Percentiles rank a stretch among this genome's conserved stretches.
Conservation (phyloP, 1,140 invertebrate species). For the Cyphomyrmex costatus region DNA sequence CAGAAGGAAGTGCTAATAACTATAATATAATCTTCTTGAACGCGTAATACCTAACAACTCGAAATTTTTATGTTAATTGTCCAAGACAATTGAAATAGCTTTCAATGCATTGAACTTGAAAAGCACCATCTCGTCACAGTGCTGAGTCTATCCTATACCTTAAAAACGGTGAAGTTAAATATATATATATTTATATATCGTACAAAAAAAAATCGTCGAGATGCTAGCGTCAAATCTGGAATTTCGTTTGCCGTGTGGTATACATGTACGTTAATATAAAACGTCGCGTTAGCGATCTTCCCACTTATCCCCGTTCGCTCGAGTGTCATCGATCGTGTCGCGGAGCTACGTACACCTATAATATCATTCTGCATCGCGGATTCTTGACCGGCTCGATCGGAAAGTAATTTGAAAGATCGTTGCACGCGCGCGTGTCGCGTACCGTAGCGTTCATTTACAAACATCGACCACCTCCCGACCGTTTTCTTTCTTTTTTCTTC, state of each 20-base stretch:
- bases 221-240: slow-evolving; percentile 24
- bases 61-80: slow-evolving; percentile 58
- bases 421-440: slow-evolving; percentile 11
- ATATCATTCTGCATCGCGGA: slow-evolving; percentile 57
- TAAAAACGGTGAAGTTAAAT: not conserved
- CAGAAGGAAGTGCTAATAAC: slow-evolving; percentile 65
- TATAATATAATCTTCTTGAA: slow-evolving; percentile 63
- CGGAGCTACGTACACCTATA: slow-evolving; percentile 52
- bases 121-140: slow-evolving; percentile 55
- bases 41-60: slow-evolving; percentile 61
- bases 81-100: slow-evolving; percentile 57
- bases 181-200: slow-evolving; percentile 23
- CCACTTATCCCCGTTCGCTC: slow-evolving; percentile 38
- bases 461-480: slow-evolving; percentile 78
- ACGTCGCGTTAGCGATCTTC: slow-evolving; percentile 75
- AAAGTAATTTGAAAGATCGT: slow-evolving; percentile 61
- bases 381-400: slow-evolving; percentile 42
- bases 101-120: slow-evolving; percentile 55
- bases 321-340: slow-evolving; percentile 52
- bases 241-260: slow-evolving; percentile 25
- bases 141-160: slow-evolving; percentile 63
- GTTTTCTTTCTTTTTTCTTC: not conserved
- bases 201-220: slow-evolving; percentile 18
- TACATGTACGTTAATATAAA: slow-evolving; percentile 40
- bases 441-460: slow-evolving; percentile 77